Evolutionary conservation across 2,113 vertebrate genomes (phyloP), one percentile per base, ranked within the genome.

Genomic region (Aix galericulata): DNA sequence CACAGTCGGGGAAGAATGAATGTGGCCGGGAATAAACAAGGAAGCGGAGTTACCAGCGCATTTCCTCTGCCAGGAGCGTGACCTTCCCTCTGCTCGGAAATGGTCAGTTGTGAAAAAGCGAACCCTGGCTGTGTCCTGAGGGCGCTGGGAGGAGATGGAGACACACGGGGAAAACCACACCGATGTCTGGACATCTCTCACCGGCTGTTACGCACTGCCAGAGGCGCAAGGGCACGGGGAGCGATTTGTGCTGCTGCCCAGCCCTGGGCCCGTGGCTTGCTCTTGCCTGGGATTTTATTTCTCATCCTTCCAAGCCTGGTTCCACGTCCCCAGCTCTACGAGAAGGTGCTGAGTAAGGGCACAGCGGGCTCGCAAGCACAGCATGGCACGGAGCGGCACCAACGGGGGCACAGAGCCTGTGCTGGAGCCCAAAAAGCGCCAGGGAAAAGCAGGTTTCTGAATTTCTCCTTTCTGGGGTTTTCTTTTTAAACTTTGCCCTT

Each of bases 41-140:
- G 89, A 95, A 95, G 74, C 4, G 0, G 82, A 86, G 91, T 78
- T 91, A 66, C 77, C 89, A 8, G 83, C 40, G 25, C 0, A 0
- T 50, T 95, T 96, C 93, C 96, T 92, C 36, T 71, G 68, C 80
- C 82, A 52, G 76, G 27, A 92, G 50, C 0, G 0, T 2, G 52
- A 66, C 80, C 86, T 94, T 67, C 75, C 55, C 81, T 75, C 77
- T 95, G 77, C 86, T 63, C 52, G 89, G 91, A 94, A 95, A 91
- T 10, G 69, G 25, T 46, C 69, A 13, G 59, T 25, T 55, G 55
- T 36, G 74, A 42, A 64, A 84, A 84, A 86, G 34, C 3, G 25
- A 87, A 80, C 38, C 56, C 59, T 31, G 52, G 56, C 84, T 42
- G 17, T 0, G 0, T 59, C 81, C 77, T 27, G 38, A 77, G 74